Conservation (phyloP, 2,888 invertebrate species). For the Stenodera caucasica region DNA sequence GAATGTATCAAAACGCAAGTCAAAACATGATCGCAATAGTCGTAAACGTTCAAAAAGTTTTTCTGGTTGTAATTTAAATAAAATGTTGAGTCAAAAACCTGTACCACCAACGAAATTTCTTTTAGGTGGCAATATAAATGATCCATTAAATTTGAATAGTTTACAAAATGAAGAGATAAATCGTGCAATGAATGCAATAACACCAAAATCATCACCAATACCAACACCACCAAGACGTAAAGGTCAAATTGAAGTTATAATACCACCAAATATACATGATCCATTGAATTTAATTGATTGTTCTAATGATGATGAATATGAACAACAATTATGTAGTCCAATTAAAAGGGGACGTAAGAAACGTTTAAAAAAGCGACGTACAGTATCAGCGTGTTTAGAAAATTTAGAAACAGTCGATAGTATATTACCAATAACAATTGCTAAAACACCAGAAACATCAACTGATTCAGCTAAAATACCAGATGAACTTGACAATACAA, state of each 20-base stretch:
- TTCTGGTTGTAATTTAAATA: conserved; percentile 56
- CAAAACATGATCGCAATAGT: conserved; percentile 56
- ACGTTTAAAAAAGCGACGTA: conserved; percentile 66
- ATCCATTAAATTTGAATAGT: conserved; percentile 92
- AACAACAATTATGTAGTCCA: conserved; percentile 74
- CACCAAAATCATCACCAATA: conserved; percentile 89
- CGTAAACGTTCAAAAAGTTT: conserved; percentile 72
- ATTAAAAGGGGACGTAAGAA: conserved; percentile 65
- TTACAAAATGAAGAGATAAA: conserved; percentile 71
- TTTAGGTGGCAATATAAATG: conserved; percentile 92
- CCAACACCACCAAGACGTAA: conserved; percentile 80
- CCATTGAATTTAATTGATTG: conserved; percentile 85
- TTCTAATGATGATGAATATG: conserved; percentile 79
- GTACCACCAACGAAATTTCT: conserved; percentile 92
- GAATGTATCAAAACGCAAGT: conserved; percentile 42
- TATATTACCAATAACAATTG: conserved; percentile 57
- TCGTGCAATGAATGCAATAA: conserved; percentile 83
- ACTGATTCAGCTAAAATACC: conserved; percentile 54
- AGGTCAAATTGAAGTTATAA: conserved; percentile 81
- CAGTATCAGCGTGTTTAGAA: conserved; percentile 53
- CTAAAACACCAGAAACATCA: conserved; percentile 52
- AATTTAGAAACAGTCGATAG: conserved; percentile 33
- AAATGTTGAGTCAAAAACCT: conserved; percentile 63
- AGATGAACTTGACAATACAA: conserved; percentile 39
- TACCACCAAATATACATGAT: conserved; percentile 90